Base-by-base conservation (phyloP, 2,113 vertebrate species). In the Eonycteris spelaea region DNA sequence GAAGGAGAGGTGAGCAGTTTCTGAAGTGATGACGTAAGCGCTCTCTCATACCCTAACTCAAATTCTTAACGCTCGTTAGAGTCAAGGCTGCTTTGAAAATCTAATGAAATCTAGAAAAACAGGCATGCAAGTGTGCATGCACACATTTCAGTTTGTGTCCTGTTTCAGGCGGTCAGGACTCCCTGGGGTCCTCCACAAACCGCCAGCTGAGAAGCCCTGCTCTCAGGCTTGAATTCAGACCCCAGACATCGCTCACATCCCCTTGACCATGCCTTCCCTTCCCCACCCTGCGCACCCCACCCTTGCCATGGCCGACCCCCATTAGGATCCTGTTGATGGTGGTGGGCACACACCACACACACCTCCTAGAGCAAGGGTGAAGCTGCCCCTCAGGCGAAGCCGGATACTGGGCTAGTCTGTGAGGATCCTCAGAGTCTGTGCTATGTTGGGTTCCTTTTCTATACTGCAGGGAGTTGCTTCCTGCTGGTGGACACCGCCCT, bases 251-350 rank as follows among this genome's bases (percentile, higher is more conserved):
- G 11, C 19, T 18, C 4, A 15, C 30, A 28, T 43, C 30, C 22
- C 30, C 24, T 7, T 2, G 18, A 10, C 43, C 40, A 45, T 33
- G 43, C 7, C 40, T n/a, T 24, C n/a, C 16, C 33, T 89, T 75
- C 30, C 18, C 53, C 16, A 45, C 18, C 12, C 61, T 45, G 30
- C 33, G 6, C 3, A 0, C 15, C 28, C 30, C 61, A 26, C 7
- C 43, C 43, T 53, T 26, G 16, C 12, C 19, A 24, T 51, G 43
- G 57, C 40, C 59, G 61, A 68, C 33, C 24, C 19, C 57, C 73
- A 14, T 3, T 4, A 10, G 22, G 14, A 40, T 30, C 45, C 13
- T 30, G 7, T 0, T 26, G 55, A 26, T 9, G 43, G 40, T 16
- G 22, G n/a, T 30, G 9, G 92, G 28, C 59, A 55, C 35, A 30